Conservation (phyloP, 1,140 invertebrate genomes). For the Cyclargus thomasi region DNA sequence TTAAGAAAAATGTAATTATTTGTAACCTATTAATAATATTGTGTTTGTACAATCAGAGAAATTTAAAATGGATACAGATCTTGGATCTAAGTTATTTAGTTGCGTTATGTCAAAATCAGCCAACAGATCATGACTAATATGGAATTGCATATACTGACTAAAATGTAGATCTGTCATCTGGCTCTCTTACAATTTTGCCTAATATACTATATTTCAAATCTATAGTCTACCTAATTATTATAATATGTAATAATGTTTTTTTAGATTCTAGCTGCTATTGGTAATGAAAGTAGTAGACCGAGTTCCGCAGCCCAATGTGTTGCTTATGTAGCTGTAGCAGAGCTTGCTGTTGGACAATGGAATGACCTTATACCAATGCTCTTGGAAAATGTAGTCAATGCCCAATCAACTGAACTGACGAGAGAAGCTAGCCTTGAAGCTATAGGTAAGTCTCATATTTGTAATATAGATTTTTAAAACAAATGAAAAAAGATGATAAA, state of each 20-base stretch:
- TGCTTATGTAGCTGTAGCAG: slow-evolving; percentile 97
- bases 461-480: neutral
- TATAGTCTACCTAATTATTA: slow-evolving; percentile 5
- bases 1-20: slow-evolving; percentile 93
- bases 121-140: too few relatives aligned
- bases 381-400: slow-evolving; percentile 93
- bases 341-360: slow-evolving; percentile 91
- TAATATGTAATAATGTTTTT: slow-evolving; percentile 30
- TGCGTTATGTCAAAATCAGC: too few relatives aligned
- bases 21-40: slow-evolving; percentile 14
- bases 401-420: slow-evolving; percentile 91
- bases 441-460: slow-evolving; percentile 82
- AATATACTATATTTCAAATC: neutral
- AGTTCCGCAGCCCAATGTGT: slow-evolving; percentile 99
- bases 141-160: too few relatives aligned
- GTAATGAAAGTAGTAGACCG: slow-evolving; percentile 95
- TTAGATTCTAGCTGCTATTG: slow-evolving; percentile 93
- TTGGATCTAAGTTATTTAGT: too few relatives aligned
- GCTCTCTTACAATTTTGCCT: too few relatives aligned
- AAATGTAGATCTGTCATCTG: too few relatives aligned
- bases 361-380: slow-evolving; percentile 90
- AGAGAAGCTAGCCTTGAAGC: slow-evolving; percentile 97
- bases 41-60: too few relatives aligned
- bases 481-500: neutral
- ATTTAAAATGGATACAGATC: too few relatives aligned